Evolutionary conservation across 1,140 invertebrate genomes (phyloP).

Genomic region (Papilio polytes): DNA sequence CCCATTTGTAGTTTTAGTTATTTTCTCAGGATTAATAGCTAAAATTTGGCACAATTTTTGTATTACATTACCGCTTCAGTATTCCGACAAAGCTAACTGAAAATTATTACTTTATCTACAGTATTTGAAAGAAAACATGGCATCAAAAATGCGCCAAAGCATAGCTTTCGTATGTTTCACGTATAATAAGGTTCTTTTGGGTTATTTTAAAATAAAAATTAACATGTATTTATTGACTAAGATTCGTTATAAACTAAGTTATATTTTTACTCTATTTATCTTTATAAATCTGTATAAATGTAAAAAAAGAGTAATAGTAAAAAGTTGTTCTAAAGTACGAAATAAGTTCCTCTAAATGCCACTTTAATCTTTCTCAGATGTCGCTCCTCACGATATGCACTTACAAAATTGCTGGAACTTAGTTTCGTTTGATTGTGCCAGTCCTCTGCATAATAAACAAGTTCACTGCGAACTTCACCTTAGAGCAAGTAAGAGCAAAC

Average conservation of each 20-base stretch:
- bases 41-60: slow-evolving; percentile 32
- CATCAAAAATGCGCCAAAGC: not conserved
- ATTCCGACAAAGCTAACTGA: slow-evolving; percentile 5
- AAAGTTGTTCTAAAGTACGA: not conserved
- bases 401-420: slow-evolving; percentile 13
- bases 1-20: slow-evolving; percentile 29
- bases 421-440: not conserved
- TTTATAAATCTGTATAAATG: not conserved
- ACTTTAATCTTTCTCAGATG: not conserved
- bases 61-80: slow-evolving; percentile 27
- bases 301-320: not conserved
- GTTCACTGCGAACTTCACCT: slow-evolving; percentile 48
- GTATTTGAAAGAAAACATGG: not conserved
- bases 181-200: too few species aligned
- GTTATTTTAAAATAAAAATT: too few species aligned
- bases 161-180: too few species aligned
- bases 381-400: not conserved
- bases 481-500: slow-evolving; percentile 51
- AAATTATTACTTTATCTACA: not conserved
- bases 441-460: slow-evolving; percentile 18
- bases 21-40: slow-evolving; percentile 33
- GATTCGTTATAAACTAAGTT: not conserved
- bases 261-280: not conserved
- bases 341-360: not conserved
- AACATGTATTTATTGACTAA: not conserved